Conservation (phyloP, 2,888 invertebrate genomes). For the Acrobasis consociella region DNA sequence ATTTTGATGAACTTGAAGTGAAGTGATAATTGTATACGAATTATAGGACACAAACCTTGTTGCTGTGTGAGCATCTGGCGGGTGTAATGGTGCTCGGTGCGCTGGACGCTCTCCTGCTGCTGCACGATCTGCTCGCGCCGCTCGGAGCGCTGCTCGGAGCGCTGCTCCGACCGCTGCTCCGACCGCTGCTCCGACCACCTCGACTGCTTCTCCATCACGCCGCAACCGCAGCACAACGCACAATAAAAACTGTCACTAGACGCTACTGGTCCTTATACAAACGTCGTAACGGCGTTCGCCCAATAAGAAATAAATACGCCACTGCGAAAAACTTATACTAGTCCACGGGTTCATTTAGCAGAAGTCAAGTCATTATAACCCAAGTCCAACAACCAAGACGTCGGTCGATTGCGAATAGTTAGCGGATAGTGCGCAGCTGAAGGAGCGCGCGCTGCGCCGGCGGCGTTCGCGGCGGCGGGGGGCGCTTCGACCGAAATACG, state of each 20-base stretch:
- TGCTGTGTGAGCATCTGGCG: conserved; percentile 90
- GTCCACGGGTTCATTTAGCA: conserved; percentile 85
- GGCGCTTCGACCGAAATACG: conserved; percentile 75
- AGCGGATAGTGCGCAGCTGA: conserved; percentile 88
- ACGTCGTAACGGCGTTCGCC: conserved; percentile 65
- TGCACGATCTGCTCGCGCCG: conserved; percentile 75
- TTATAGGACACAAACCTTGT: conserved; percentile 84
- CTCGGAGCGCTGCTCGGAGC: conserved; percentile 74
- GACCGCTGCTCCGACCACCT: conserved; percentile 77
- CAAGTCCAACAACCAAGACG: conserved; percentile 91
- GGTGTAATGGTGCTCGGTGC: conserved; percentile 90
- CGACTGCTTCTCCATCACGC: conserved; percentile 90
- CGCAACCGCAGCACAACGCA: conserved; percentile 73
- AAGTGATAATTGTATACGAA: conserved; percentile 38
- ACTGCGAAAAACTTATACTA: conserved; percentile 77
- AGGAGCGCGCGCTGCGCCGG: conserved; percentile 57
- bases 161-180: conserved; percentile 69
- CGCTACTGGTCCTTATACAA: conserved; percentile 70
- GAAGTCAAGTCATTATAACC: conserved; percentile 90
- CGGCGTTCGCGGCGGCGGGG: conserved; percentile 53
- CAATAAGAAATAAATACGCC: conserved; percentile 68
- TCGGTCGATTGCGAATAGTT: conserved; percentile 96
- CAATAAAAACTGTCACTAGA: conserved; percentile 76
- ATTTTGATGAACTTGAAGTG: background rate
- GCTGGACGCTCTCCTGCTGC: conserved; percentile 73